Evolutionary conservation across 1,140 invertebrate genomes (phyloP), one percentile per base, ranked within the genome.

Genomic region (Sarcophaga peregrina): DNA sequence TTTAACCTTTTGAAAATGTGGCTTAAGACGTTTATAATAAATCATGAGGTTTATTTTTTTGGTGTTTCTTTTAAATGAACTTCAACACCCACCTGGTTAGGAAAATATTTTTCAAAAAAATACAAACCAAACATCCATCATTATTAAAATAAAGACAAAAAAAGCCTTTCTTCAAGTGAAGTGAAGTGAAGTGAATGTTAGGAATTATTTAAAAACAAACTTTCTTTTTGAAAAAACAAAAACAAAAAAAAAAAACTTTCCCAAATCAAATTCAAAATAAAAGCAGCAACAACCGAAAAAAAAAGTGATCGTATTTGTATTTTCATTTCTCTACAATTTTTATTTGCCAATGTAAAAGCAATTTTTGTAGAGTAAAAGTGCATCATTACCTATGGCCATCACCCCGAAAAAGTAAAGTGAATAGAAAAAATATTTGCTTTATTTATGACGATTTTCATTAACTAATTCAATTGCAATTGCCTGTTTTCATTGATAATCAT

Each of bases 131-230:
- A 7, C 74, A 76, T 76, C 46, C 74, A 76, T 76, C 62, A 72
- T 76, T 47, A 58, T 58, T 58, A n/a, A 58, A 13, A 58, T 58
- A 58, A 58, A 58, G 54, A 58, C 54, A 58, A 58, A 58, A 58
- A 58, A 58, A 58, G 54, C 54, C 54, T 58, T 58, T 58, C 25
- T 37, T 37, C 25, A 37, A 37, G 25, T 37, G 4, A 54, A 58
- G 15, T 58, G 25, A 20, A 72, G 37, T 47, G 8, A 46, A 76
- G 74, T 76, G 74, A 76, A 76, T 47, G 47, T 17, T 46, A 47
- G 74, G 74, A 76, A 76, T 76, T 76, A 76, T 76, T 76, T 76
- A 76, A 76, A n/a, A 76, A 76, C 46, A 76, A 76, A 76, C 74
- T 76, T 76, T 76, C 74, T 76, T 76, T 76, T 48, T 76, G 17